Percentiles rank a stretch among this genome's conserved stretches.
Conservation (phyloP, 2,888 invertebrate species). For the Drosophila siamana region DNA sequence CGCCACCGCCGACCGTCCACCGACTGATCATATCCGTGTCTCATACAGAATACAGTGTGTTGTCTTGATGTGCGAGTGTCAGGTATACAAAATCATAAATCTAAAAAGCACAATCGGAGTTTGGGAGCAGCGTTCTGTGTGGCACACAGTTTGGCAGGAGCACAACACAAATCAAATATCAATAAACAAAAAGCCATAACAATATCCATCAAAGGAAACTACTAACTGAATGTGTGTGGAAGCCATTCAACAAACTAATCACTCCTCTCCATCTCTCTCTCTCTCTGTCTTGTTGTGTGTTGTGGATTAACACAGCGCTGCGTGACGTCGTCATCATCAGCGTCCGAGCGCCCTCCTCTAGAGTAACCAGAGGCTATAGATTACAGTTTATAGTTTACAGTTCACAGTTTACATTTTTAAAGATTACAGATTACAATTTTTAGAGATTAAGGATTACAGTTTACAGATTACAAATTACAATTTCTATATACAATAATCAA, state of each 20-base stretch:
- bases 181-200: slow-evolving; percentile 1
- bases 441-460: slow-evolving; percentile 26
- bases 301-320: slow-evolving; percentile 6
- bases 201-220: background rate
- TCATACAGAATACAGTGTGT: background rate
- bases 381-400: slow-evolving; percentile 12
- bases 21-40: too few relatives aligned
- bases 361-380: slow-evolving; percentile 9
- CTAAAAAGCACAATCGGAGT: background rate
- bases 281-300: background rate
- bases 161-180: background rate
- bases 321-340: background rate
- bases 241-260: slow-evolving; percentile 1
- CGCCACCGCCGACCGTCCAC: background rate
- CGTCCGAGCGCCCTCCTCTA: slow-evolving; percentile 1
- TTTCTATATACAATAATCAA: slow-evolving; percentile 40
- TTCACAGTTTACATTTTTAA: slow-evolving; percentile 19
- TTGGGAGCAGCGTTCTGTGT: too few relatives aligned
- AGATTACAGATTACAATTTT: slow-evolving; percentile 18
- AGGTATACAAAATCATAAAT: slow-evolving; percentile 1
- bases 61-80: background rate
- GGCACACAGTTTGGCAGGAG: too few relatives aligned
- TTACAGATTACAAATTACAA: slow-evolving; percentile 31
- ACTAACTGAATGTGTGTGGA: slow-evolving; percentile 2
- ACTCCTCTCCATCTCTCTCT: background rate